A percentile compares a stretch with the other conserved stretches of the same genome.
phyloP scores from a whole-genome alignment of 1,140 invertebrate species.

The Drosophila ogumai region DNA sequence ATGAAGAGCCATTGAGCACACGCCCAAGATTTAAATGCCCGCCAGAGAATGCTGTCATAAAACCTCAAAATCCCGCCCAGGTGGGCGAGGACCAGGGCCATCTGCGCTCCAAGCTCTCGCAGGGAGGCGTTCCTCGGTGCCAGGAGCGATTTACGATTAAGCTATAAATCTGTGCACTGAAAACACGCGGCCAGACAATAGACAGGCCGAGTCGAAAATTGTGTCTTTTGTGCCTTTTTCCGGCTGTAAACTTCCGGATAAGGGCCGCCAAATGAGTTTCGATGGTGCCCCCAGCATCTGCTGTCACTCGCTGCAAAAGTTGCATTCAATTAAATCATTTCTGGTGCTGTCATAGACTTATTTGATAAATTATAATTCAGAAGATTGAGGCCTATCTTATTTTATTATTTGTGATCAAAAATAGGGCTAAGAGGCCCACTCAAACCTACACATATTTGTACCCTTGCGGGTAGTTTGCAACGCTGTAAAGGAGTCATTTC shows the following conservation, averaged over 20 bases:
- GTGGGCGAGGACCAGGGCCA: slow-evolving; percentile 16
- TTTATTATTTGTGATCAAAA: background rate
- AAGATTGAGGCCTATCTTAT: background rate
- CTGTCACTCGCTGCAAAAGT: slow-evolving; percentile 1
- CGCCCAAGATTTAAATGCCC: slow-evolving; percentile 25
- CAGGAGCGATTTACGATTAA: slow-evolving; percentile 40
- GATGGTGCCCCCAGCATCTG: slow-evolving; percentile 15
- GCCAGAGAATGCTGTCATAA: slow-evolving; percentile 43
- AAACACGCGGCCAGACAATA: slow-evolving; percentile 24
- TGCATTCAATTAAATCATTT: slow-evolving; percentile 19
- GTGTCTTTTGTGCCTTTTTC: slow-evolving; percentile 49
- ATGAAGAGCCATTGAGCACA: slow-evolving; percentile 13
- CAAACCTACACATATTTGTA: background rate
- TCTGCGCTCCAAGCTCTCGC: slow-evolving; percentile 11
- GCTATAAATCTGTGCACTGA: slow-evolving; percentile 62
- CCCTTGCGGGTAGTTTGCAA: too few species aligned
- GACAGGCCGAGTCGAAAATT: slow-evolving; percentile 25
- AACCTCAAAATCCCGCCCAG: slow-evolving; percentile 34
- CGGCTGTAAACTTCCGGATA: slow-evolving; percentile 71
- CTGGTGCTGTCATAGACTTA: background rate
- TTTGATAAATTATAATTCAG: background rate
- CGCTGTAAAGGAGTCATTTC: too few species aligned
- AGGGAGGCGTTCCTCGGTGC: slow-evolving; percentile 1
- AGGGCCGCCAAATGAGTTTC: slow-evolving; percentile 64
- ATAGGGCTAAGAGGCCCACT: background rate